These are phyloP conservation scores for Drosophila borealis DNA, from an alignment of 2,888 invertebrate genomes.

Conservation along the genomic window DNA sequence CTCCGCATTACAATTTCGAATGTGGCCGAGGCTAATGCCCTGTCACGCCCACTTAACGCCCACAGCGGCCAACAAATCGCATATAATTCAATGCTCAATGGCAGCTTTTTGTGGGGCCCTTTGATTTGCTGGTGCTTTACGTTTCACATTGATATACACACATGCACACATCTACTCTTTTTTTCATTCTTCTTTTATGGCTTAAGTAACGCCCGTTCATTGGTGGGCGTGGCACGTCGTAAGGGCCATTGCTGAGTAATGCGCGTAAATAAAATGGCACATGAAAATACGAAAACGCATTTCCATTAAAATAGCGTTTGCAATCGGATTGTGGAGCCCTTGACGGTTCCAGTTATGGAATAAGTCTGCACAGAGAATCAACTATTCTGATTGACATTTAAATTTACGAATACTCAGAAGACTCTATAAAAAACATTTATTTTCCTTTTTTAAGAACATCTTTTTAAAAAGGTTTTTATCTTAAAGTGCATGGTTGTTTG, in stretches of 20 bases:
- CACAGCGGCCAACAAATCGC: slow-evolving; percentile 23
- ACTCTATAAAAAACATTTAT: background rate
- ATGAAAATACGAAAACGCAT: slow-evolving; percentile 35
- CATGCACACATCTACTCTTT: background rate
- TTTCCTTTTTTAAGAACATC: too few species aligned
- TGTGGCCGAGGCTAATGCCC: slow-evolving; percentile 22
- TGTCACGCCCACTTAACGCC: slow-evolving; percentile 15
- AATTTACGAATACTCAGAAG: background rate
- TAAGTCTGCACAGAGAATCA: background rate
- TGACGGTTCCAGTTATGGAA: slow-evolving; percentile 16
- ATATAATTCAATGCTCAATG: slow-evolving; percentile 37
- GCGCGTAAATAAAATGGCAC: slow-evolving; percentile 41
- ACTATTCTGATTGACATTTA: slow-evolving; percentile 16
- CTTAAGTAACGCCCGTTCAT: slow-evolving; percentile 33
- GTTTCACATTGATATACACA: slow-evolving; percentile 11
- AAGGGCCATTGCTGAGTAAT: slow-evolving; percentile 16
- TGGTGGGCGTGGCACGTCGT: slow-evolving; percentile 37
- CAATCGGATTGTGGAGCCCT: slow-evolving; percentile 26
- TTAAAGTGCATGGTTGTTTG: too few species aligned
- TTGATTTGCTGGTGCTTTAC: slow-evolving; percentile 39
- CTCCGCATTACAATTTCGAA: slow-evolving; percentile 34
- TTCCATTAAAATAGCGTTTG: slow-evolving; percentile 33
- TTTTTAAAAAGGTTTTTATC: too few species aligned
- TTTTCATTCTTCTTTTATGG: slow-evolving; percentile 32
- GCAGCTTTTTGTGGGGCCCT: slow-evolving; percentile 24